A percentile compares a stretch with the other conserved stretches of the same genome.
Conservation (phyloP, 2,797 vertebrate species). For the Myripristis murdjan region DNA sequence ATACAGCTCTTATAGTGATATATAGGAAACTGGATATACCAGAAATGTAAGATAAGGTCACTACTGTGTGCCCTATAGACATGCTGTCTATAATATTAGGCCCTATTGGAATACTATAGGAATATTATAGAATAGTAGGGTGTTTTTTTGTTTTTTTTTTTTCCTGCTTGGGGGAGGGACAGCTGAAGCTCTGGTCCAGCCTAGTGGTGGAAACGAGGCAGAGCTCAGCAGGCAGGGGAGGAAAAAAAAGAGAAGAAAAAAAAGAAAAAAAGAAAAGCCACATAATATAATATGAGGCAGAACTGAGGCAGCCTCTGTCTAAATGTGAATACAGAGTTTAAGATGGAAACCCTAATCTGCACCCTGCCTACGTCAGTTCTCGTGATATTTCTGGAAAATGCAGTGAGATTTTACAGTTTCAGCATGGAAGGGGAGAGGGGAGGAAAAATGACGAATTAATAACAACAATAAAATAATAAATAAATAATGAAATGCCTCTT, state of each 20-base stretch:
- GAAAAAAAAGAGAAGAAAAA: slow-evolving; percentile 72
- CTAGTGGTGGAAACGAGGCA: slow-evolving; percentile 66
- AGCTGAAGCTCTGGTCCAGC: slow-evolving; percentile 53
- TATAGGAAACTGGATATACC: not conserved
- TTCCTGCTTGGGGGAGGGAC: slow-evolving; percentile 66
- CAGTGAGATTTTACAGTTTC: slow-evolving; percentile 49
- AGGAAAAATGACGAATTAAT: not conserved
- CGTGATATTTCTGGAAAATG: slow-evolving; percentile 70
- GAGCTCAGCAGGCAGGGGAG: slow-evolving; percentile 54
- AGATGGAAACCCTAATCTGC: slow-evolving; percentile 79
- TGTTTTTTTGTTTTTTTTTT: not conserved
- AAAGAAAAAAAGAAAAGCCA: slow-evolving; percentile 77
- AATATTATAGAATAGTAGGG: slow-evolving; percentile 7
- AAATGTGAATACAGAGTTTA: slow-evolving; percentile 68
- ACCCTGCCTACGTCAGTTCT: slow-evolving; percentile 69
- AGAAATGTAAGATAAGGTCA: too few relatives aligned
- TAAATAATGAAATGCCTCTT: slow-evolving; percentile 51
- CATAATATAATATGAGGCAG: slow-evolving; percentile 74
- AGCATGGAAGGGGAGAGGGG: slow-evolving; percentile 1
- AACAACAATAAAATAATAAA: not conserved
- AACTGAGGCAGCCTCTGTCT: slow-evolving; percentile 59
- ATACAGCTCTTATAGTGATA: not conserved
- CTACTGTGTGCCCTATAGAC: too few relatives aligned
- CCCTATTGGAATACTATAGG: slow-evolving; percentile 31
- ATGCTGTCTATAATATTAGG: slow-evolving; percentile 43